Conservation (phyloP, 2,888 invertebrate genomes). For the Oscheius sp. region DNA sequence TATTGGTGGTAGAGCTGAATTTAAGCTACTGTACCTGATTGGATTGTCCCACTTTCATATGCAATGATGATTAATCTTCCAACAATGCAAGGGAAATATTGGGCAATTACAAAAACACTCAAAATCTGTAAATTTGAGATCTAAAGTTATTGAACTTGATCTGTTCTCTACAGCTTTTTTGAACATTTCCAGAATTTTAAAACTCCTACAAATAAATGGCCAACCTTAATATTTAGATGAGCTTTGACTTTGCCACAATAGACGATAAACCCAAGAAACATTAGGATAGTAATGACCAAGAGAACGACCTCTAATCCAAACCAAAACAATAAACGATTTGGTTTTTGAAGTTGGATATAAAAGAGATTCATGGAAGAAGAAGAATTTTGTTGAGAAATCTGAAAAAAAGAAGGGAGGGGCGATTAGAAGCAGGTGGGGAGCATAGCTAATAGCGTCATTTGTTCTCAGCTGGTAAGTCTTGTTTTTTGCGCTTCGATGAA, state of each 20-base stretch:
- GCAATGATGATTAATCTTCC: background rate
- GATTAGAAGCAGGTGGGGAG: too few relatives aligned
- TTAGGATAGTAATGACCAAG: background rate
- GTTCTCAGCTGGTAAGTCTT: too few relatives aligned
- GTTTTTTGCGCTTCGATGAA: too few relatives aligned
- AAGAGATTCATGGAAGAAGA: background rate
- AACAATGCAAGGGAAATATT: background rate
- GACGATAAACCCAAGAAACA: background rate
- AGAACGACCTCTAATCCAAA: background rate
- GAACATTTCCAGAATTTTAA: background rate
- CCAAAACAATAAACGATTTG: background rate
- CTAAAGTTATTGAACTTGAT: background rate
- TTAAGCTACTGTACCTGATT: too few relatives aligned
- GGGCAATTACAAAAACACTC: background rate
- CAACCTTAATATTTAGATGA: slow-evolving; percentile 15
- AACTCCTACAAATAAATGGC: too few relatives aligned
- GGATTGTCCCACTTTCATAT: background rate
- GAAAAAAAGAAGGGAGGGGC: too few relatives aligned
- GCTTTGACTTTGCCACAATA: background rate
- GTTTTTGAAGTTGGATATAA: background rate
- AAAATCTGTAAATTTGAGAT: background rate
- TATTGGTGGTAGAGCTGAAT: too few relatives aligned
- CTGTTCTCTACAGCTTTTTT: background rate
- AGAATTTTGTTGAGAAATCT: too few relatives aligned
- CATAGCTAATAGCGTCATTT: too few relatives aligned